Evolutionary conservation across 2,888 invertebrate species (phyloP).

Genomic region (Andrena praecox): DNA sequence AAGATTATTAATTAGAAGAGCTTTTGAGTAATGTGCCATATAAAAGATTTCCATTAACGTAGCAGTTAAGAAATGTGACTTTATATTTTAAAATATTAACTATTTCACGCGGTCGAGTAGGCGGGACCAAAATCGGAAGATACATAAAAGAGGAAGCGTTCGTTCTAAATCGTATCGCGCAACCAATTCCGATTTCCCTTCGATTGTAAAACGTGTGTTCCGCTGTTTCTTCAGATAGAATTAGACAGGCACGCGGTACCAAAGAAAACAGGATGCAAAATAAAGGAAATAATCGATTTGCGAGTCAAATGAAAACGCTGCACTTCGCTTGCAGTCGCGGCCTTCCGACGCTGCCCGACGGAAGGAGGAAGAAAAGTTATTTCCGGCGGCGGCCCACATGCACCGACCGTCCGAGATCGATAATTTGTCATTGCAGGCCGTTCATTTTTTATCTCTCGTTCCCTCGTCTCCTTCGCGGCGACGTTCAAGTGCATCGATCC

Average conservation of each 20-base stretch:
- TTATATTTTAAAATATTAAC: too few species aligned
- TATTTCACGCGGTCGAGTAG: too few species aligned
- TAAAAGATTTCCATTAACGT: too few species aligned
- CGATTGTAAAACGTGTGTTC: neutral
- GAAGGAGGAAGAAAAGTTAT: conserved; percentile 59
- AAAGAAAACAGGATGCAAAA: neutral
- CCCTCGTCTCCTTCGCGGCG: neutral
- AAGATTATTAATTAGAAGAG: too few species aligned
- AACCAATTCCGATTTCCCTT: neutral
- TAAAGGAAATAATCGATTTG: conserved; percentile 20
- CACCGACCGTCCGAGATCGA: conserved; percentile 48
- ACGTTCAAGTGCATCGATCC: conserved; percentile 36
- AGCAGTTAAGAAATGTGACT: too few species aligned
- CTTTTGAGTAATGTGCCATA: too few species aligned
- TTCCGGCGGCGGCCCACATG: conserved; percentile 54
- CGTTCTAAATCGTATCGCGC: too few species aligned
- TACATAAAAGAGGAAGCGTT: neutral
- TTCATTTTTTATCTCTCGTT: conserved; percentile 37
- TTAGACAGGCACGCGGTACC: neutral
- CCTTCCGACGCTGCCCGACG: conserved; percentile 19
- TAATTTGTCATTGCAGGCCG: conserved; percentile 42
- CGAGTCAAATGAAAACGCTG: conserved; percentile 19
- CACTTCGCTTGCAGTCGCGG: neutral
- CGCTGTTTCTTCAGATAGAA: neutral
- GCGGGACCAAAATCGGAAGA: neutral